Evolutionary conservation across 1,140 invertebrate genomes (phyloP).

Genomic region (Coptotermes formosanus): DNA sequence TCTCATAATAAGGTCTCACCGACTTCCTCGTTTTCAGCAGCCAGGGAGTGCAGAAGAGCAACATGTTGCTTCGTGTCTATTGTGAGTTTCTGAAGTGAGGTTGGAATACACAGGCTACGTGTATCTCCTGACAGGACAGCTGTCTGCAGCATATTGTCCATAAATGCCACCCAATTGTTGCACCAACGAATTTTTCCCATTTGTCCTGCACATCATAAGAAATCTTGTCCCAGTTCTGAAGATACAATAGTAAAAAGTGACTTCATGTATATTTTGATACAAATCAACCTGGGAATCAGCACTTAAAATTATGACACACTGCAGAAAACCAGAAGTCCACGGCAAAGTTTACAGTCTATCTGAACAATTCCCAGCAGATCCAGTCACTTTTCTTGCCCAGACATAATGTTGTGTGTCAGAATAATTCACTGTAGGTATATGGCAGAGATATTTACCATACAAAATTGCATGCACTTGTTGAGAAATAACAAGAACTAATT

Average conservation of each 20-base stretch:
- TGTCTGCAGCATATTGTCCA: constrained; percentile 91
- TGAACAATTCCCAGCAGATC: not conserved
- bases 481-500: no score
- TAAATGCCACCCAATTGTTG: constrained; percentile 88
- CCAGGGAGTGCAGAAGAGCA: not conserved
- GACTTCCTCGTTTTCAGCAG: not conserved
- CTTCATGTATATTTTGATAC: not conserved
- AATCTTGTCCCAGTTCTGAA: not conserved
- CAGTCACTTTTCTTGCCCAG: not conserved
- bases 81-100: constrained; percentile 73
- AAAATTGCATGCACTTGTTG: no score
- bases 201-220: constrained; percentile 43
- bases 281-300: not conserved
- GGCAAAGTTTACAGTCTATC: not conserved
- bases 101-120: constrained; percentile 77
- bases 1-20: not conserved
- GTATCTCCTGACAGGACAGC: constrained; percentile 74
- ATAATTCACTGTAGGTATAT: no score
- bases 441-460: no score
- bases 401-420: no score
- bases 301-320: not conserved
- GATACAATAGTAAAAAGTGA: not conserved
- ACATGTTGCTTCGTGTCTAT: constrained; percentile 65
- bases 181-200: constrained; percentile 63
- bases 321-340: not conserved